phyloP scores from a whole-genome alignment of 2,888 invertebrate genomes.

The Ochropleura leucogaster region DNA sequence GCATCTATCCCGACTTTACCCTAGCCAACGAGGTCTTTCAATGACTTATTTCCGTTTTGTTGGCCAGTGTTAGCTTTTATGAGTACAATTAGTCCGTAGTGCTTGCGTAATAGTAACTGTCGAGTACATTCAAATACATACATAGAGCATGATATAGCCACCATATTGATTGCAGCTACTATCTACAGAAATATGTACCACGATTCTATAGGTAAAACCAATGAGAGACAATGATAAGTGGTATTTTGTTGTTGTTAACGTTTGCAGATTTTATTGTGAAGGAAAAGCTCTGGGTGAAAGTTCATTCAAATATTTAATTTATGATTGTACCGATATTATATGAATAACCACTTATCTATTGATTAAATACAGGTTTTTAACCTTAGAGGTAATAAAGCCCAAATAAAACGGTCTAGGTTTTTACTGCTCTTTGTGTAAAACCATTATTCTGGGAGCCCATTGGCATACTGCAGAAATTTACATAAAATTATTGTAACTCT shows the following conservation, averaged over 20 bases:
- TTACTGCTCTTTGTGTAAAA: background rate
- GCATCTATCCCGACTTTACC: too few species aligned
- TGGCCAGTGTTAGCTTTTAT: conserved; percentile 30
- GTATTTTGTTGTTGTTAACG: background rate
- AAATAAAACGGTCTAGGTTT: too few species aligned
- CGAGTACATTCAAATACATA: conserved; percentile 14
- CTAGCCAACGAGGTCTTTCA: too few species aligned
- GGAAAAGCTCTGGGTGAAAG: background rate
- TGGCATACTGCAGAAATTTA: conserved; percentile 38
- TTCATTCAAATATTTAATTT: background rate
- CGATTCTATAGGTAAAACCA: conserved; percentile 14
- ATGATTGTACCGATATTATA: background rate
- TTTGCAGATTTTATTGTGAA: background rate
- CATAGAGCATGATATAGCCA: conserved; percentile 12
- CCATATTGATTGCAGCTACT: conserved; percentile 14
- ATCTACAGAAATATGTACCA: background rate
- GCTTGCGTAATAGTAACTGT: conserved; percentile 29
- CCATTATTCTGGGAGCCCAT: background rate
- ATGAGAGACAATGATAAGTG: conserved; percentile 8
- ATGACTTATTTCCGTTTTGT: conserved; percentile 22
- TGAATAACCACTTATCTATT: background rate
- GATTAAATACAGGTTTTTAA: background rate
- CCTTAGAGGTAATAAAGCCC: background rate
- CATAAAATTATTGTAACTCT: conserved; percentile 65
- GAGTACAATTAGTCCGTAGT: conserved; percentile 34